Evolutionary conservation across 2,113 vertebrate genomes (phyloP), one percentile per base, ranked within the genome.

Genomic region (Petrocephalus microphthalmus): DNA sequence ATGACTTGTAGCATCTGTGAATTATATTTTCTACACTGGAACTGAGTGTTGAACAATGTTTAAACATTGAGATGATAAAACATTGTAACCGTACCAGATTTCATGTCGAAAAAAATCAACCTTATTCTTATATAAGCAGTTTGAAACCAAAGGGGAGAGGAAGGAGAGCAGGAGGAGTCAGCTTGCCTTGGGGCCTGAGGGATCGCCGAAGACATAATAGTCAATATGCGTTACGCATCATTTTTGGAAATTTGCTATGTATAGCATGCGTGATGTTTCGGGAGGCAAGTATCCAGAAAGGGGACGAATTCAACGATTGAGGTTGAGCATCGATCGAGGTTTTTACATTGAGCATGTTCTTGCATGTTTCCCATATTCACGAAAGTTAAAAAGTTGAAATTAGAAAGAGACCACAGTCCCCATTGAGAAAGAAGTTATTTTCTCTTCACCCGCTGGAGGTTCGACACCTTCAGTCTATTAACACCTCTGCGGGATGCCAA

Each of bases 391-490:
- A 53, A 84, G 67, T 83, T 89, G 5, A 89, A 89, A 86, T 88
- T 78, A 81, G 37, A 88, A 83, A 88, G 74, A 52, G 89, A 37
- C 86, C 74, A 11, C 33, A 87, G 67, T 84, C 85, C 87, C 84
- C 49, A 7, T 60, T 89, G 89, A 88, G 74, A 85, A 83, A 89
- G 88, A 89, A 90, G 56, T 85, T 90, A 89, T 90, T 91, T 92
- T 90, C 86, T 88, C 53, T 87, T 88, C 84, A 57, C 81, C 88
- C 90, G 84, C 89, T 88, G 85, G 90, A 85, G 88, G 91, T 64
- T 89, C 83, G 89, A 91, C 90, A 92, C 88, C 82, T 89, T 89
- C 81, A 92, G 86, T 90, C 92, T 92, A 92, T 92, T 92, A 91
- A 91, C 91, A 92, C 92, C 90, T 91, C 90, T 87, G 90, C 89